phyloP scores from a whole-genome alignment of 2,113 vertebrate species.

The Mesoclemmys tuberculata region DNA sequence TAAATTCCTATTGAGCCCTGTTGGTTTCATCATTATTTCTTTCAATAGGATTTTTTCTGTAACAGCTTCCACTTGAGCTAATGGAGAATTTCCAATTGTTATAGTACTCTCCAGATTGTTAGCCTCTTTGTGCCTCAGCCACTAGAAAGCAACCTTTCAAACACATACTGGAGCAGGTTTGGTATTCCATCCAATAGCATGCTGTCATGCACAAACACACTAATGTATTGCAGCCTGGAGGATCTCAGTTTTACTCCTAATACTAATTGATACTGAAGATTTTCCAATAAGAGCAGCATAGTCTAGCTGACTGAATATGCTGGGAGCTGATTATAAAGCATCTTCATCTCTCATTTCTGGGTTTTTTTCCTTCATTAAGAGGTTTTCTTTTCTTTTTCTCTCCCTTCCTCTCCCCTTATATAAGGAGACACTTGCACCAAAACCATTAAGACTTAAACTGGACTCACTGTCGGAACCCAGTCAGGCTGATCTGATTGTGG shows the following conservation, averaged over 20 bases:
- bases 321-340: neutral
- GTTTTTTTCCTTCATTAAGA: neutral
- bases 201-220: neutral
- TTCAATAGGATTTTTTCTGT: neutral
- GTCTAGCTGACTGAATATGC: neutral
- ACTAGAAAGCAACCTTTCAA: neutral
- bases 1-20: neutral
- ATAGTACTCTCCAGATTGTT: neutral
- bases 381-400: neutral
- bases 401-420: neutral
- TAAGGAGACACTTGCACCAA: neutral
- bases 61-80: neutral
- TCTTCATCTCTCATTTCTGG: neutral
- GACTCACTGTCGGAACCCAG: neutral
- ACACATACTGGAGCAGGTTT: neutral
- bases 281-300: neutral
- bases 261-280: neutral
- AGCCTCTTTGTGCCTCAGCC: neutral
- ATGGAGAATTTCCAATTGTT: neutral
- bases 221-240: neutral
- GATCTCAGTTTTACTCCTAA: neutral
- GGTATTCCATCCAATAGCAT: neutral
- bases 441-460: neutral
- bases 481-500: neutral
- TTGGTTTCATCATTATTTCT: neutral